Evolutionary conservation across 1,140 invertebrate genomes (phyloP), one percentile per base, ranked within the genome.

Genomic region (Zaprionus nigranus): DNA sequence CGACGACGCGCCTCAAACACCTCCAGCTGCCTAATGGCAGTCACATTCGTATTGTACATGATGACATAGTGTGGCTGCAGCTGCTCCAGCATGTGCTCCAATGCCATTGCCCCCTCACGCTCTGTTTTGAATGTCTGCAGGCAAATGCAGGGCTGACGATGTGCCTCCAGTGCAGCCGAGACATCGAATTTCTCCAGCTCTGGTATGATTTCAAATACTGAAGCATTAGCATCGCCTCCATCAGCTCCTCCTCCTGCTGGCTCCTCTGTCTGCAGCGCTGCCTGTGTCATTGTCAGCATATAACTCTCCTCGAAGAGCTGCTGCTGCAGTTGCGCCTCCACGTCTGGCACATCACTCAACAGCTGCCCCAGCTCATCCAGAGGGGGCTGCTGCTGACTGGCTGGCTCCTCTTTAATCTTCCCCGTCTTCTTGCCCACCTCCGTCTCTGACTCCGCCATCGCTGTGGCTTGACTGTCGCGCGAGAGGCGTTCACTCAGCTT

Each of bases 21-120:
- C 93, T 99, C 98, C 36, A 99, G 94, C 93, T 98, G 97, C 38
- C 98, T 93, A 3, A 99, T 96, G 59, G 97, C 96, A 6, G 96
- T 94, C 66, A 99, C 95, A 92, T 99, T 97, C 57, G 95, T 95
- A 91, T 99, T 97, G 93, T 99, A 99, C 93, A 99, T 95, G 65
- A 99, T 94, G 1, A 99, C 95, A 93, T 97, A 98, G 77, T 95
- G 95, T 0, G 98, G 98, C 67, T 95, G 93, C 5, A 97, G 81
- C 26, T 95, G 94, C 43, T 95, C 93, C 53, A 98, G 93, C 5
- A 94, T 95, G 64, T 94, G 93, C 75, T 95, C 95, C 43, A 97
- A 88, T 1, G 95, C 95, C 84, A 96, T 95, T 34, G 94, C 93
- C 84, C 96, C 95, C n/a, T 95, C 95, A 15, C 94, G 93, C 80